Base-by-base conservation (phyloP, 2,888 invertebrate species). In the Heliconius ethilla region DNA sequence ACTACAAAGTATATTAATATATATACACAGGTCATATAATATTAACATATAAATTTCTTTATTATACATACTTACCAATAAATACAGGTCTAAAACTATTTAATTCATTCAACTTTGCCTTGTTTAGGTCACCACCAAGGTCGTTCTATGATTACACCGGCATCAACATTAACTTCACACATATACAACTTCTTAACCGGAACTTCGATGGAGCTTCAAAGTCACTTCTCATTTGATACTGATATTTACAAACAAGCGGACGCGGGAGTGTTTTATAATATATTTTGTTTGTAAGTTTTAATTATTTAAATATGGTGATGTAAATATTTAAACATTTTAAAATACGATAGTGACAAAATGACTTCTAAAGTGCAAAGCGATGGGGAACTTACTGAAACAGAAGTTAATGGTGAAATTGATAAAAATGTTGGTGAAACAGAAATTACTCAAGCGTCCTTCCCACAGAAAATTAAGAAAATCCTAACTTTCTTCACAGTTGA, bases 401-500 rank as follows among this genome's bases (percentile, higher is more conserved):
- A 70, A 74, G 72, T 51, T 3, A 72, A 67, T 76, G 27, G 37
- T 15, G 59, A 65, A 55, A 66, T 70, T 29, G 51, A n/a, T 65
- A 75, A 74, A 40, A 72, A 80, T 74, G 79, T 72, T 25, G 78
- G 77, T 70, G 33, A 70, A 66, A 75, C 77, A 55, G 62, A 29
- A 65, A 11, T 45, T 22, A 69, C 3, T 10, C 25, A 83, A 9
- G 77, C 82, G 73, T 82, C 87, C 4, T 81, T 83, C 66, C 65
- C 75, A 6, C 80, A 83, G 70, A 81, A 82, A 72, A 79, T 90
- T 3, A 83, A 82, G 79, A 86, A 81, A 27, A 78, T 86, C 62
- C 82, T 91, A 11, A 85, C 82, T 6, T 91, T 89, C 81, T 89
- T 96, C 27, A 96, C 96, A 0, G 96, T 96, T 3, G 96, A 96